Conservation (phyloP, 2,113 vertebrate species). For the Phyllostomus hastatus region DNA sequence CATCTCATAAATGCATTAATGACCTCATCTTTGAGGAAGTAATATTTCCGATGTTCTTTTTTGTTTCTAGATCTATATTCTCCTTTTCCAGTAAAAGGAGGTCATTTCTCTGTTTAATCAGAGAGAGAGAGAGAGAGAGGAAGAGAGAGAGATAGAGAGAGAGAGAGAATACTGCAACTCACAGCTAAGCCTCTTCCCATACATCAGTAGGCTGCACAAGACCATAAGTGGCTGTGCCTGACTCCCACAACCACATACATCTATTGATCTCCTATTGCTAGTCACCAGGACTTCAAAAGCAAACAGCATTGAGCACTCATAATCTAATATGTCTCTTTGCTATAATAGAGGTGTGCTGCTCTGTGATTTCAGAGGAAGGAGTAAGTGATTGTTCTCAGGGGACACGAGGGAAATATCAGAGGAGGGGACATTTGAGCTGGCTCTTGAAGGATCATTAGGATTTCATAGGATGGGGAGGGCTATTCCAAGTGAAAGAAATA, state of each 20-base stretch:
- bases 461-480: neutral
- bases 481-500: neutral
- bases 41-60: constrained; percentile 32
- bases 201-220: neutral
- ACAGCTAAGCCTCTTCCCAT: neutral
- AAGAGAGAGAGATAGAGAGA: neutral
- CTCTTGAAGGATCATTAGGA: neutral
- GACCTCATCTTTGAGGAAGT: constrained; percentile 33
- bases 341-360: neutral
- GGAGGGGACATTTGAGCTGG: neutral
- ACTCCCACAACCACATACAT: neutral
- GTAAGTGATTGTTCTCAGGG: neutral
- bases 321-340: neutral
- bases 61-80: neutral
- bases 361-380: neutral
- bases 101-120: neutral
- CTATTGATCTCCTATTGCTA: neutral
- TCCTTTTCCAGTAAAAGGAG: constrained; percentile 6
- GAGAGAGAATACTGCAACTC: neutral
- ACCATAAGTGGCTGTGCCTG: neutral
- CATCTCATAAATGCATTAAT: constrained; percentile 38
- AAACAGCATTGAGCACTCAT: neutral
- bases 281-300: neutral
- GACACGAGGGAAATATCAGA: neutral
- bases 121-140: neutral